Conservation (phyloP, 2,113 vertebrate genomes). For the Eidolon helvum region DNA sequence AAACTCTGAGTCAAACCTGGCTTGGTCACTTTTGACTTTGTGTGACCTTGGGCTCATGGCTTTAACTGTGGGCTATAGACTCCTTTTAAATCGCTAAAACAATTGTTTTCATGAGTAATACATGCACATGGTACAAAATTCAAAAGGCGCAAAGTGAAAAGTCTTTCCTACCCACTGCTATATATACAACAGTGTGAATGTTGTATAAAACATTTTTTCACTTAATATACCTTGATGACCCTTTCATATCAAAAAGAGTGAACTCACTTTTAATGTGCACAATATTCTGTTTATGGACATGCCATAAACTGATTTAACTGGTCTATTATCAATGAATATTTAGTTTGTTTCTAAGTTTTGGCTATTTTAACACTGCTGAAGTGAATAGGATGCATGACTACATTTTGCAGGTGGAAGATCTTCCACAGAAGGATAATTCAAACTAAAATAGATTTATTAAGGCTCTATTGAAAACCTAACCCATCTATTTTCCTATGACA, state of each 20-base stretch:
- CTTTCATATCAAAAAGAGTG: not conserved
- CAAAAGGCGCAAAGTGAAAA: not conserved
- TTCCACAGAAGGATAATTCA: not conserved
- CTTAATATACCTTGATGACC: not conserved
- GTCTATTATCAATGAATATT: not conserved
- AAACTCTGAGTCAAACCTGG: not conserved
- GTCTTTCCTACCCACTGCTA: not conserved
- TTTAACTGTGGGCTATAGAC: not conserved
- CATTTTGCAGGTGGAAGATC: not conserved
- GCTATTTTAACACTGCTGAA: not conserved
- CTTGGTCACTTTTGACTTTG: not conserved
- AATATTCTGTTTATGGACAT: not conserved
- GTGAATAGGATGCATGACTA: not conserved
- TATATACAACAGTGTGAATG: too few species aligned
- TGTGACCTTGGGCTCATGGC: not conserved
- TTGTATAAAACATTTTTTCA: not conserved
- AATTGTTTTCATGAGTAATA: not conserved
- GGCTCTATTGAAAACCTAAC: not conserved
- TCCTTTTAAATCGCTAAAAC: not conserved
- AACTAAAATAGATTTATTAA: not conserved
- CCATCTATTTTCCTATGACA: not conserved
- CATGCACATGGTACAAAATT: not conserved
- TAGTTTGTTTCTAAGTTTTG: not conserved
- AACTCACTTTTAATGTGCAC: not conserved
- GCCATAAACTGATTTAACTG: not conserved